These are phyloP conservation scores for Malurus leucopterus DNA, from an alignment of 2,797 vertebrate species.

Conservation along the genomic window DNA sequence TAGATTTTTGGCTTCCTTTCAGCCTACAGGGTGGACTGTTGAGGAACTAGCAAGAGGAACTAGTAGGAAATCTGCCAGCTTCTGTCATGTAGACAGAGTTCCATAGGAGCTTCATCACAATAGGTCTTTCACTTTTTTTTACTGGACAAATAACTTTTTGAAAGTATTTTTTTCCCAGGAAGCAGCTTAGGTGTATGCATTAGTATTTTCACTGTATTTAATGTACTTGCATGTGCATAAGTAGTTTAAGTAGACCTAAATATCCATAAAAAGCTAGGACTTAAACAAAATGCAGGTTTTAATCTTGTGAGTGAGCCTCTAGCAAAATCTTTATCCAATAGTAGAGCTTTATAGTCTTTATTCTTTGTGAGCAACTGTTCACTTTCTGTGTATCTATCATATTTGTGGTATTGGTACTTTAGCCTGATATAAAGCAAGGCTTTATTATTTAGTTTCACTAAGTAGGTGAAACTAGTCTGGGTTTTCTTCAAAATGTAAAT, in stretches of 20 bases:
- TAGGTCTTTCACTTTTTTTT: not conserved
- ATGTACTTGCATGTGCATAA: fast-evolving
- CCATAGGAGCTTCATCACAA: not conserved
- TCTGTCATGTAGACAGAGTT: not conserved
- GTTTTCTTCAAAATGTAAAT: not conserved
- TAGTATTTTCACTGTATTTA: not conserved
- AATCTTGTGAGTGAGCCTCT: not conserved
- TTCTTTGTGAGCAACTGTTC: not conserved
- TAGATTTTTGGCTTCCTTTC: constrained; percentile 5
- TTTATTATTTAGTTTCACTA: not conserved
- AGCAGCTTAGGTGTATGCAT: not conserved
- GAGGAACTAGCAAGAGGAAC: not conserved
- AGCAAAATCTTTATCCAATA: not conserved
- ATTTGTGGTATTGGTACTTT: not conserved
- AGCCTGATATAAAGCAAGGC: not conserved
- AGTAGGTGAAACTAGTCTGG: not conserved
- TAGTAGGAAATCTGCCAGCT: not conserved
- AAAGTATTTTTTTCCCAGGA: not conserved
- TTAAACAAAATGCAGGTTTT: not conserved
- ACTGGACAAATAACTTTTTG: not conserved
- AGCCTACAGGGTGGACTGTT: not conserved
- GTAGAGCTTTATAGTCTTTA: not conserved
- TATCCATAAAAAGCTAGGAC: not conserved
- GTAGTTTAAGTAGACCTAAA: not conserved
- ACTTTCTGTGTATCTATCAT: not conserved